A percentile compares a stretch with the other conserved stretches of the same genome.
These are phyloP conservation scores for Apaloderma vittatum DNA, from an alignment of 2,113 vertebrate genomes.

Conservation along the genomic window DNA sequence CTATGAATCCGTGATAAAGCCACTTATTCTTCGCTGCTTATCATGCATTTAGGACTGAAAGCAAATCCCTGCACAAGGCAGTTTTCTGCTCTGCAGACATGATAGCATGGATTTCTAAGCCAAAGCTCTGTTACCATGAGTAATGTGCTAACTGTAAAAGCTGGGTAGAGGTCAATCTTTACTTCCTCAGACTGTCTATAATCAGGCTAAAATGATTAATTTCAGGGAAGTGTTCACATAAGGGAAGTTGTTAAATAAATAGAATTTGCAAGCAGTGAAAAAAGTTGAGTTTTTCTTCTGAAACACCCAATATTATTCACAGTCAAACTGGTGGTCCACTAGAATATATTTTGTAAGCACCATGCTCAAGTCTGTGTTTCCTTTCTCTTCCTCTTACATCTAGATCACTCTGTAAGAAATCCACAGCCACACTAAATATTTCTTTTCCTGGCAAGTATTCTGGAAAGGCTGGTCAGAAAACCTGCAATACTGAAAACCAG, in stretches of 20 bases:
- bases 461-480: background rate
- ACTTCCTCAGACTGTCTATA: background rate
- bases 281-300: background rate
- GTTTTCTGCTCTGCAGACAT: background rate
- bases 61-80: background rate
- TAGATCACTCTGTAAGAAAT: background rate
- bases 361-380: background rate
- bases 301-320: background rate
- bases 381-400: background rate
- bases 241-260: background rate
- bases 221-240: background rate
- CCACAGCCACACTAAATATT: background rate
- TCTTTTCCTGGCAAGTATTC: background rate
- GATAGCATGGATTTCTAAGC: background rate
- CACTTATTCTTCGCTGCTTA: background rate
- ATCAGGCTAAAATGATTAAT: background rate
- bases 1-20: background rate
- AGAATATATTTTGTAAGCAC: background rate
- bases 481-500: background rate
- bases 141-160: background rate
- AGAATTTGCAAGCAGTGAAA: background rate
- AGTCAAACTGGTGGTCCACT: background rate
- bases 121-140: background rate
- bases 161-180: background rate
- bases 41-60: background rate